These are phyloP conservation scores for Butastur rufipennis DNA, from an alignment of 2,113 vertebrate species.

Conservation along the genomic window DNA sequence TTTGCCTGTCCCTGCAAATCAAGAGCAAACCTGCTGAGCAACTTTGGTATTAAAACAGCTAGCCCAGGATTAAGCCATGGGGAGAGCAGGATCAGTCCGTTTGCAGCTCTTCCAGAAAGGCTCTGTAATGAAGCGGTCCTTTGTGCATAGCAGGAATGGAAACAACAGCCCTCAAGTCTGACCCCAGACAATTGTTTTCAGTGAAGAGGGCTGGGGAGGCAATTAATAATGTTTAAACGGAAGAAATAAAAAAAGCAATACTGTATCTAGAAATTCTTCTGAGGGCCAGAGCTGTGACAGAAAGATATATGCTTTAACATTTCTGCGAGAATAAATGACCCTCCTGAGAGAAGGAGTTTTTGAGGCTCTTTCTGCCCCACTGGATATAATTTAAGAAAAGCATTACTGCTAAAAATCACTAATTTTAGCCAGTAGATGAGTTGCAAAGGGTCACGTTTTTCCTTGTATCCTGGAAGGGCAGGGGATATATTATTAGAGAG, in stretches of 20 bases:
- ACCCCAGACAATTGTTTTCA: constrained; percentile 59
- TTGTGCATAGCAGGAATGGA: constrained; percentile 33
- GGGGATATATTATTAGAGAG: constrained; percentile 17
- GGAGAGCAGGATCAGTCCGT: background rate
- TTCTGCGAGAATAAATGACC: constrained; percentile 57
- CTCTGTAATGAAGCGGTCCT: background rate
- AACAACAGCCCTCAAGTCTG: constrained; percentile 46
- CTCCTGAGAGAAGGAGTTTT: constrained; percentile 45
- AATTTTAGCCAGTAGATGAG: constrained; percentile 38
- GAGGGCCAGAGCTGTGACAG: constrained; percentile 44
- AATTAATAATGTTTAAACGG: constrained; percentile 65
- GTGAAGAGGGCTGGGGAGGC: constrained; percentile 28
- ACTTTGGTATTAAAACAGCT: background rate
- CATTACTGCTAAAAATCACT: constrained; percentile 5
- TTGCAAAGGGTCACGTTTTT: constrained; percentile 32
- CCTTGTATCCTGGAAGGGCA: background rate
- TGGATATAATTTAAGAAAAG: constrained; percentile 53
- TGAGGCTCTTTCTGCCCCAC: constrained; percentile 49
- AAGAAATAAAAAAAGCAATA: constrained; percentile 29
- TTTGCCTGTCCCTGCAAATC: background rate
- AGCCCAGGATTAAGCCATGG: background rate
- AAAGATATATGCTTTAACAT: constrained; percentile 35
- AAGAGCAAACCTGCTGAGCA: background rate
- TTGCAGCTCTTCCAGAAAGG: background rate
- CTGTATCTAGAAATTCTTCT: constrained; percentile 55